Percentiles rank a stretch among this genome's conserved stretches.
Conservation (phyloP, 2,797 vertebrate genomes). For the Acomys russatus region DNA sequence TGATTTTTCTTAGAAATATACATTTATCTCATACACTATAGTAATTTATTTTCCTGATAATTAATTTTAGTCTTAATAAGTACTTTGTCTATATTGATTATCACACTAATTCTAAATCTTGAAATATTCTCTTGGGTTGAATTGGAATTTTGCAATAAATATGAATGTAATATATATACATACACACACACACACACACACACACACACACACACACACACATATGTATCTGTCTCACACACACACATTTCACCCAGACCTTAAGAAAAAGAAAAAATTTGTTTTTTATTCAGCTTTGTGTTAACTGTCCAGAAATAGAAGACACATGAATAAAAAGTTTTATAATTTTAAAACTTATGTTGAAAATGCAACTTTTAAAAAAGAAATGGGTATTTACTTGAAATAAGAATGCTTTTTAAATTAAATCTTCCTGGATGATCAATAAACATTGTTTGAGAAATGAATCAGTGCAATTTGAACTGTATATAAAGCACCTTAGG, state of each 20-base stretch:
- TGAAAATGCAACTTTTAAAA: conserved; percentile 80
- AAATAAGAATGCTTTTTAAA: conserved; percentile 83
- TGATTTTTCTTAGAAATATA: conserved; percentile 28
- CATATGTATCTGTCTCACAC: not conserved
- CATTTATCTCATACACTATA: conserved; percentile 10
- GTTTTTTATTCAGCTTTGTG: conserved; percentile 59
- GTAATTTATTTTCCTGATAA: not conserved
- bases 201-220: not conserved
- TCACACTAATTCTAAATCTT: conserved; percentile 28
- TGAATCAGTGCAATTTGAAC: conserved; percentile 71
- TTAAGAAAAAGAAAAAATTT: conserved; percentile 22
- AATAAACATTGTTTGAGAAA: conserved; percentile 81
- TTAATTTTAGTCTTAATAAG: conserved; percentile 34
- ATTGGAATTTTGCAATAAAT: conserved; percentile 16
- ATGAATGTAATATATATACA: no score
- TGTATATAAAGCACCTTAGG: conserved; percentile 61
- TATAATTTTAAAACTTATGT: conserved; percentile 80
- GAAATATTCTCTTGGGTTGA: not conserved
- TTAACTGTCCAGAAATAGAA: conserved; percentile 81
- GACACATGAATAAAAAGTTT: conserved; percentile 62
- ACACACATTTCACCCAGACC: not conserved
- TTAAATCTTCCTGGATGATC: conserved; percentile 75
- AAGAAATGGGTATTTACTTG: conserved; percentile 67
- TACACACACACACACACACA: not conserved
- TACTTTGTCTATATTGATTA: conserved; percentile 43